Base-by-base conservation (phyloP, 2,797 vertebrate genomes). In the Sebastes steindachneri region DNA sequence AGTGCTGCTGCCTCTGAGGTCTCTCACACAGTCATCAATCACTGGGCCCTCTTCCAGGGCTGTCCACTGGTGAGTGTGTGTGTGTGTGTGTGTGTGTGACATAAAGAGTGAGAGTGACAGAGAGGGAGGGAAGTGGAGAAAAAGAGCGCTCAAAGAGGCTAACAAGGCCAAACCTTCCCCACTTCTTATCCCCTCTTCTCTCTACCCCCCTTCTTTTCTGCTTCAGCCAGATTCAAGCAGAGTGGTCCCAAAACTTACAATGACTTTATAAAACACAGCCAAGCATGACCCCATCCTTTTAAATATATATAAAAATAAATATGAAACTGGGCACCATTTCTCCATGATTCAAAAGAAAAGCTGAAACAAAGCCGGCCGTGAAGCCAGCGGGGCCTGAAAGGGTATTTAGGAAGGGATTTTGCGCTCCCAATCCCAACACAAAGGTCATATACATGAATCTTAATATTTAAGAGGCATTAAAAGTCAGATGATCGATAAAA, bases 401-500 rank as follows among this genome's bases (percentile, higher is more conserved):
- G 80, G 29, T 73, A 72, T 86, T 90, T 79, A 75, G 25, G 71
- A 37, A 15, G 70, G 79, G 74, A 82, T 80, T 91, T 71, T 80
- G 62, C 72, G 25, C 68, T 79, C 71, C 79, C 79, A 85, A 79
- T 86, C 83, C 81, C 78, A 88, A 90, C 83, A 89, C 86, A 91
- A 92, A 91, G 91, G 92, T 93, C 91, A 92, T 80, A 81, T 68
- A 87, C 90, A 87, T 92, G 90, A 88, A 93, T 92, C 88, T 87
- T 90, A 90, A 94, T 92, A 88, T 93, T 93, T 92, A 87, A 88
- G 88, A 92, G 84, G 80, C 85, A 89, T 91, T 92, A 91, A 83
- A 85, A 92, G 92, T 92, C 92, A 90, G 90, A 88, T 89, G 89
- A 93, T 92, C 87, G 71, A 91, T 92, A 91, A 89, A 93, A 86